phyloP scores from a whole-genome alignment of 2,113 vertebrate species.

The Brienomyrus brachyistius region DNA sequence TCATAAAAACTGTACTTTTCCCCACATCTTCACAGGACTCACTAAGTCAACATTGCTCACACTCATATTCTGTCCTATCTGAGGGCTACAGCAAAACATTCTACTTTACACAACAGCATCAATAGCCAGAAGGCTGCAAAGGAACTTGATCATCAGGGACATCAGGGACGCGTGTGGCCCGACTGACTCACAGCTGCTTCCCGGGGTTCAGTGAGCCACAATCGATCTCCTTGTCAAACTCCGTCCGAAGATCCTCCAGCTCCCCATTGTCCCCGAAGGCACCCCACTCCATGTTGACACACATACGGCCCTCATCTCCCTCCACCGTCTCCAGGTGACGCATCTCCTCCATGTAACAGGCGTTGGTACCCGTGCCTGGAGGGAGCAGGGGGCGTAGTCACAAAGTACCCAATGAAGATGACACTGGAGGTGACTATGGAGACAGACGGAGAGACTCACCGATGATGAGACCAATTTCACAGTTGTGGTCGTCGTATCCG shows the following conservation, averaged over 20 bases:
- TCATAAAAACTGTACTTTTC: background rate
- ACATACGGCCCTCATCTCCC: constrained; percentile 91
- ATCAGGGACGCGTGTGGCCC: background rate
- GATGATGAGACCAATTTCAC: constrained; percentile 91
- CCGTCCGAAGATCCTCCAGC: constrained; percentile 78
- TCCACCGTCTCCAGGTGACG: constrained; percentile 83
- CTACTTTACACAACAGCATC: background rate
- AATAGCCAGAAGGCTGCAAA: background rate
- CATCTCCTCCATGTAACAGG: constrained; percentile 99
- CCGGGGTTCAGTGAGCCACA: constrained; percentile 89
- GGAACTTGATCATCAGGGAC: background rate
- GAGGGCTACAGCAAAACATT: background rate
- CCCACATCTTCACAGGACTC: background rate
- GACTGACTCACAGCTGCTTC: constrained; percentile 80
- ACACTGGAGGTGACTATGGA: background rate
- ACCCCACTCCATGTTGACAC: constrained; percentile 95
- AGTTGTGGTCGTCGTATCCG: constrained; percentile 89
- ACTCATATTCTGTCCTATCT: background rate
- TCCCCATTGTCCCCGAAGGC: constrained; percentile 83
- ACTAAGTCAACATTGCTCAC: background rate
- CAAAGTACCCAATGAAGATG: background rate
- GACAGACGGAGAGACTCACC: constrained; percentile 58
- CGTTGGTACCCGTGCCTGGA: constrained; percentile 84
- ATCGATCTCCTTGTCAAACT: constrained; percentile 86
- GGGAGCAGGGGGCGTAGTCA: fast-evolving